A percentile compares a stretch with the other conserved stretches of the same genome.
Conservation (phyloP, 2,797 vertebrate species). For the Alouatta caraya region DNA sequence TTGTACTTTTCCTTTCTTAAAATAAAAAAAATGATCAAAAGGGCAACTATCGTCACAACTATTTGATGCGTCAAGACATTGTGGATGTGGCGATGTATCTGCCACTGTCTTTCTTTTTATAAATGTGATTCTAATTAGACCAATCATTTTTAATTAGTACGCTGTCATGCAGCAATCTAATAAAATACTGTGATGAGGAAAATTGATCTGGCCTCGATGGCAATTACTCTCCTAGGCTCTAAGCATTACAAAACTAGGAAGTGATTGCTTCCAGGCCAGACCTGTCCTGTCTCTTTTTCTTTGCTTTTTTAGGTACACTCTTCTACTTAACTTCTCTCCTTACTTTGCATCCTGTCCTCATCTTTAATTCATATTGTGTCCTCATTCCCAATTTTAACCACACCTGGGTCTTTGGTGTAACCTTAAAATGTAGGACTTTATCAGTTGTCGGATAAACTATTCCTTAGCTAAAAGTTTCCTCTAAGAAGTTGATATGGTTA, state of each 20-base stretch:
- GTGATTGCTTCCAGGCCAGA: slow-evolving; percentile 79
- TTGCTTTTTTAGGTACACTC: slow-evolving; percentile 54
- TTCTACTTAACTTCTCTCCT: slow-evolving; percentile 25
- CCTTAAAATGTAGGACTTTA: slow-evolving; percentile 74
- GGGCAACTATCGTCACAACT: not conserved
- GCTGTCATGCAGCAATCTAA: slow-evolving; percentile 83
- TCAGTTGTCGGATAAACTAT: slow-evolving; percentile 74
- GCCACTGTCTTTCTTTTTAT: slow-evolving; percentile 75
- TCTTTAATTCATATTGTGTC: slow-evolving; percentile 34
- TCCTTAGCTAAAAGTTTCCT: slow-evolving; percentile 71
- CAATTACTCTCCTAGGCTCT: slow-evolving; percentile 80
- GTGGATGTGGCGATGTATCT: slow-evolving; percentile 42
- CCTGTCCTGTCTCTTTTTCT: not conserved
- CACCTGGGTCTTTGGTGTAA: slow-evolving; percentile 46
- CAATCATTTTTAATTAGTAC: slow-evolving; percentile 86
- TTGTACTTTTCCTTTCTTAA: not conserved
- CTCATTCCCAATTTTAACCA: slow-evolving; percentile 68
- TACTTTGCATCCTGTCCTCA: slow-evolving; percentile 11
- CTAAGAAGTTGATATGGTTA: not conserved
- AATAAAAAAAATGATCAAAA: not conserved
- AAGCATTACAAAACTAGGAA: slow-evolving; percentile 81
- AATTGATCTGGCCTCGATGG: slow-evolving; percentile 82
- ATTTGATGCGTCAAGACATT: not conserved
- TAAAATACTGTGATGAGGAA: slow-evolving; percentile 81
- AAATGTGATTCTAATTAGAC: slow-evolving; percentile 85